A percentile compares a stretch with the other conserved stretches of the same genome.
Conservation (phyloP, 1,140 invertebrate genomes). For the Brachionus koreanus region DNA sequence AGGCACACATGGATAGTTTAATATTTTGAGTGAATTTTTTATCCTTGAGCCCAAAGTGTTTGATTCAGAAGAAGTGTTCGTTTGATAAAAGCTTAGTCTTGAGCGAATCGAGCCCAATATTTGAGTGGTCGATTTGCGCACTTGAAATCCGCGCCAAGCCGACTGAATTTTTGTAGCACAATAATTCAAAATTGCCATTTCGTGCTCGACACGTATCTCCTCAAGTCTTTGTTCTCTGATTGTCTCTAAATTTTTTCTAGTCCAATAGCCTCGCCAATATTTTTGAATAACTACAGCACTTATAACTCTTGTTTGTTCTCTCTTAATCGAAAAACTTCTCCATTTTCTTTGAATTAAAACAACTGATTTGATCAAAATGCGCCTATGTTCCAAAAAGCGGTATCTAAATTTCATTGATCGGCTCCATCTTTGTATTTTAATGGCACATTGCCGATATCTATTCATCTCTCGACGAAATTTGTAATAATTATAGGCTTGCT, state of each 20-base stretch:
- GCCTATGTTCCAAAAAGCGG: not conserved
- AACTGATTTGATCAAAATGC: not conserved
- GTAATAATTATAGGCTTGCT: not conserved
- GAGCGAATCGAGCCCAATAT: not conserved
- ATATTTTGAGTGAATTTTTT: conserved; percentile 5
- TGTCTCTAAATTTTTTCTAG: not conserved
- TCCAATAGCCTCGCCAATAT: not conserved
- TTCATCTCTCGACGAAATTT: conserved; percentile 14
- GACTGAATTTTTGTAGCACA: not conserved
- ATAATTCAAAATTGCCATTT: not conserved
- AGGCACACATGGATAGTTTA: not conserved
- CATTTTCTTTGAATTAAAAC: not conserved
- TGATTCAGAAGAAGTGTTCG: not conserved
- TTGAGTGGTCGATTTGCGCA: not conserved
- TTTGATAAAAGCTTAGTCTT: conserved; percentile 30
- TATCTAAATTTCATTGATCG: conserved; percentile 15
- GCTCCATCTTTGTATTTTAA: conserved; percentile 22
- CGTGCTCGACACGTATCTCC: not conserved
- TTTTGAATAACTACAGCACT: not conserved
- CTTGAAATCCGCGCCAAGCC: conserved; percentile 5
- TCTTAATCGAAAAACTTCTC: not conserved
- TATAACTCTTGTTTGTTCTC: not conserved
- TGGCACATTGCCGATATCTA: not conserved
- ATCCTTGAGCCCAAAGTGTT: conserved; percentile 31
- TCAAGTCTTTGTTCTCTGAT: not conserved